Evolutionary conservation across 2,113 vertebrate species (phyloP), one percentile per base, ranked within the genome.

Genomic region (Eptatretus burgeri): DNA sequence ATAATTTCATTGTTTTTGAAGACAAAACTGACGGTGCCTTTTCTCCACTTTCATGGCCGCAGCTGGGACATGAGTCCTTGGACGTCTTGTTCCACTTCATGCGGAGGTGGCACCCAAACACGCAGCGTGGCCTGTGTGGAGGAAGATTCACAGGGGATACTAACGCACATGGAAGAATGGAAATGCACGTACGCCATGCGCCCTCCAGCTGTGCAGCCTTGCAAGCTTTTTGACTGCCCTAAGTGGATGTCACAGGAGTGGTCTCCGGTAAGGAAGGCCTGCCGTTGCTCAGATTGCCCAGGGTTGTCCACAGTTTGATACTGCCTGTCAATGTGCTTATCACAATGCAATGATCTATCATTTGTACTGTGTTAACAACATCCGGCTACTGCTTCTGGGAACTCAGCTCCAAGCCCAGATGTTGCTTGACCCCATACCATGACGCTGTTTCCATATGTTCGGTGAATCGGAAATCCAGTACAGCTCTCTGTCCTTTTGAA

Each of bases 21-120:
- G 7, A 41, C 27, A 41, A 41, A 41, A 41, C 27, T 41, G 27
- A 41, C 27, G n/a, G n/a, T n/a, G 27, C 27, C 7, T 41, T 41
- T 41, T 41, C 27, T 41, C 27, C 27, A 41, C 27, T 5, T n/a
- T 41, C 27, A 41, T 7, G 27, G 27, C 27, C 62, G 68, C 69
- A 96, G 89, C 64, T 96, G 89, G 89, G 89, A 94, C 73, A 85
- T 78, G 71, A 87, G 85, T 62, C 89, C 86, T 1, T 96, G 89
- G 89, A 96, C 89, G 2, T 75, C 86, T 65, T 96, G 89, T 71
- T 96, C 89, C 67, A 81, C 79, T 14, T 93, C 89, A 14, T 96
- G 89, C 62, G 84, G 85, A 66, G 85, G 88, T 4, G 89, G 89
- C 56, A 76, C 88, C 71, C 89, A 96, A 74, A 89, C 81, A 69